Evolutionary conservation across 1,140 invertebrate species (phyloP), one percentile per base, ranked within the genome.

Genomic region (Mercenaria mercenaria): DNA sequence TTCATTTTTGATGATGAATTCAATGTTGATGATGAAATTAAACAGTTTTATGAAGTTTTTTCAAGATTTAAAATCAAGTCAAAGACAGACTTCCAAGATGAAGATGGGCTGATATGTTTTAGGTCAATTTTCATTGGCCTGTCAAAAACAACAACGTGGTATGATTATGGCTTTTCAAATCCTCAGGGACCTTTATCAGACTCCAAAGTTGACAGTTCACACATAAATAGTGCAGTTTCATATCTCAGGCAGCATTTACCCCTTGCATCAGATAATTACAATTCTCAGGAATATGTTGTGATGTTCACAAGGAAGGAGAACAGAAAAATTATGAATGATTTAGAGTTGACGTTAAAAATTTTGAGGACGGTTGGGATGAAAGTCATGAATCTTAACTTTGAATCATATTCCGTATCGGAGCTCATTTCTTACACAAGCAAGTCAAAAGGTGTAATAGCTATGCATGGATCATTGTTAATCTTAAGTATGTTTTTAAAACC

Each of bases 381-480:
- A 88, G 94, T 96, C 26, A 37, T 94, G 37, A 89, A 83, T 8
- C 69, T 96, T n/a, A 93, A 93, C 61, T 85, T 95, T 32, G 95
- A 95, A 84, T 93, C 92, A 10, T 92, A 95, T 86, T 86, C 90
- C n/a, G 39, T 95, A 15, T 87, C 69, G 32, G 94, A 96, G 50
- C 93, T 96, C 26, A 93, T 97, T 26, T 32, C 92, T 18, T 86
- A 92, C 59, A 82, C 96, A 8, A 77, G 69, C 10, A 69, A 92
- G 64, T 94, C 96, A 29, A 91, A 92, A 90, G 97, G 99, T 87
- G 97, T 99, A 83, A 98, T 99, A 94, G 99, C 99, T 41, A 99
- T 99, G 96, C 99, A 99, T 96, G 99, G 99, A 39, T 98, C 99
- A 88, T 98, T 99, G 0, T 95, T 99, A 18, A 98, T 98, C 0